Evolutionary conservation across 1,140 invertebrate species (phyloP).

Genomic region (Tribolium castaneum): DNA sequence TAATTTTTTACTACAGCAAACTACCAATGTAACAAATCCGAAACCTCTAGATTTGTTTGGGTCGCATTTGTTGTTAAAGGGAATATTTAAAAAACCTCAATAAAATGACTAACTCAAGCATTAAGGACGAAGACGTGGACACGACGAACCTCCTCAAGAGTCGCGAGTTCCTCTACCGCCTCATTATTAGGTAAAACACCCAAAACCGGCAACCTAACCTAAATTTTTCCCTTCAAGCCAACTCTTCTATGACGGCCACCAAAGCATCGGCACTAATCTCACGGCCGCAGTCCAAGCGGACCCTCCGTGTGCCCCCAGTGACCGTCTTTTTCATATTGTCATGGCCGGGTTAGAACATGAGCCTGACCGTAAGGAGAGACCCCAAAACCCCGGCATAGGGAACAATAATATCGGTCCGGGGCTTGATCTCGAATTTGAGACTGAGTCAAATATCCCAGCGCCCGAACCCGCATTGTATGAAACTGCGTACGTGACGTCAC

Average conservation of each 20-base stretch:
- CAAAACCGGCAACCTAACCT: constrained; percentile 12
- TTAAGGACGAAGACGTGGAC: constrained; percentile 71
- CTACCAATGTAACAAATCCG: no score
- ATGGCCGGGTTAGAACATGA: constrained; percentile 89
- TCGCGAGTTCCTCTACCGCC: constrained; percentile 83
- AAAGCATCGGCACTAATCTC: constrained; percentile 86
- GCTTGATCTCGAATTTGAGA: constrained; percentile 96
- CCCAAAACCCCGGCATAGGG: constrained; percentile 69
- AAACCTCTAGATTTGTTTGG: no score
- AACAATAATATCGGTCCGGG: constrained; percentile 84
- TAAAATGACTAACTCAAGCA: constrained; percentile 46
- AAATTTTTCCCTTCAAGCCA: constrained; percentile 72
- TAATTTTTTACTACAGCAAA: no score
- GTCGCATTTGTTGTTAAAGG: background rate
- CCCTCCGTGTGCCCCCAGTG: constrained; percentile 94
- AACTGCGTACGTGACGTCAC: constrained; percentile 98
- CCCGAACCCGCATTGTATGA: constrained; percentile 96
- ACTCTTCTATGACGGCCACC: constrained; percentile 93
- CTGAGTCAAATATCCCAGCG: constrained; percentile 88
- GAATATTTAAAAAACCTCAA: background rate
- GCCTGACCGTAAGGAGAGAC: constrained; percentile 76
- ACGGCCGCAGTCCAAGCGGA: constrained; percentile 86
- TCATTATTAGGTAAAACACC: constrained; percentile 84
- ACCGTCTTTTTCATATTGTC: constrained; percentile 86
- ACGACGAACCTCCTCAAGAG: constrained; percentile 82